Conservation (phyloP, 1,140 invertebrate genomes). For the Tribolium castaneum region DNA sequence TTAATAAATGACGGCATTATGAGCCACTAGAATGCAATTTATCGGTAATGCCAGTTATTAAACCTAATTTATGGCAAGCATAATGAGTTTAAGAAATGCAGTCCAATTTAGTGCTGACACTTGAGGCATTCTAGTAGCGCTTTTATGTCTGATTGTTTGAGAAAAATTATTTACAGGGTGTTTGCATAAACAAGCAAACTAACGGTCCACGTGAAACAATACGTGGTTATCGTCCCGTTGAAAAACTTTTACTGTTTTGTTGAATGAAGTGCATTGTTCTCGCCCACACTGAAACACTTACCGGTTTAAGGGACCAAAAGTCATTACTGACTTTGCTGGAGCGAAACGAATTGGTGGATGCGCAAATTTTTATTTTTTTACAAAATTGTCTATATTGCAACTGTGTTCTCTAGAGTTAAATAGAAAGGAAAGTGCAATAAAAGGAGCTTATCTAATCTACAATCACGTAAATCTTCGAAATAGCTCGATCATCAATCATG, state of each 20-base stretch:
- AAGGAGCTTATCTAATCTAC: too few relatives aligned
- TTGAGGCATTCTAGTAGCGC: conserved; percentile 1
- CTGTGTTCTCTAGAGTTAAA: too few relatives aligned
- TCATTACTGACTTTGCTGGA: neutral
- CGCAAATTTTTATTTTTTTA: too few relatives aligned
- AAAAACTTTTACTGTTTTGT: neutral
- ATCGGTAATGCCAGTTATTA: conserved; percentile 49
- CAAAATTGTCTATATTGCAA: too few relatives aligned
- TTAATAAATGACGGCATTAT: conserved; percentile 28
- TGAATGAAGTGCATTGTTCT: neutral
- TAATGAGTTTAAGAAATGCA: conserved; percentile 50
- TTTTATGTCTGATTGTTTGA: conserved; percentile 16
- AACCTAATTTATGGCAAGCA: conserved; percentile 48
- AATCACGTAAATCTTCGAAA: too few relatives aligned
- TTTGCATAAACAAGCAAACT: neutral
- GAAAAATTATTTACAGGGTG: neutral
- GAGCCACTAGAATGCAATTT: conserved; percentile 43
- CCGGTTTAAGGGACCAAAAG: neutral
- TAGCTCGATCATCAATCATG: too few relatives aligned
- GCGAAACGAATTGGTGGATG: too few relatives aligned
- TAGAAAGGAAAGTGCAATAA: too few relatives aligned
- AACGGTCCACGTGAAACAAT: conserved; percentile 2
- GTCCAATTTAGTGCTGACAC: conserved; percentile 21
- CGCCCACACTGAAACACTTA: neutral
- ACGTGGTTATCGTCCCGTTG: conserved; percentile 2